Evolutionary conservation across 2,797 vertebrate genomes (phyloP), one percentile per base, ranked within the genome.

Genomic region (Enoplosus armatus): DNA sequence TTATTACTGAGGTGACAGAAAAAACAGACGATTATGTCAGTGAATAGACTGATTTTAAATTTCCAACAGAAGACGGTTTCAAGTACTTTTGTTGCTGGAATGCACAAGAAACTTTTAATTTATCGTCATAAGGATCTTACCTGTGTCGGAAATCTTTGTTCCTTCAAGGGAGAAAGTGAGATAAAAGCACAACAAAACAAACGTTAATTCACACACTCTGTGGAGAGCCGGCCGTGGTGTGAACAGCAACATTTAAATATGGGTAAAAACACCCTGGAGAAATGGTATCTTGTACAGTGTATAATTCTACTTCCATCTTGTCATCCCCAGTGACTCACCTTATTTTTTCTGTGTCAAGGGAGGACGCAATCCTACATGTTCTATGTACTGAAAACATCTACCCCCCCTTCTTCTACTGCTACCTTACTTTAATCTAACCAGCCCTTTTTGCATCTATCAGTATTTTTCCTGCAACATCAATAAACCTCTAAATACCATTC

Each of bases 61-160:
- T 67, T 68, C 72, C 15, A 71, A n/a, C 5, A 50, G 5, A 76
- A 41, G 8, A 48, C 6, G 0, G 9, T 63, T 74, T 70, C 3
- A 56, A 43, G 9, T 4, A 1, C 8, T 60, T 63, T 59, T 82
- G 11, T 43, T 66, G 45, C 20, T 27, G 12, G 4, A 61, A 59
- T 66, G 31, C 11, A 45, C 4, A 22, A 26, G 2, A 66, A 83
- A 56, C 37, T 41, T 74, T 61, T 60, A 59, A 62, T 85, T 60
- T 79, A 26, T 68, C 1, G 1, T 37, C 8, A 7, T 31, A 64
- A 78, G 22, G 54, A 37, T 85, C 97, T 97, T 95, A 99, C 98
- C 98, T 99, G 97, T 99, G 98, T 96, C 98, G 96, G 96, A 99
- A 99, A 95, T 99, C 98, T 96, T 99, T 99, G 96, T 99, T 99